Evolutionary conservation across 2,113 vertebrate genomes (phyloP).

Genomic region (Macrotis lagotis): DNA sequence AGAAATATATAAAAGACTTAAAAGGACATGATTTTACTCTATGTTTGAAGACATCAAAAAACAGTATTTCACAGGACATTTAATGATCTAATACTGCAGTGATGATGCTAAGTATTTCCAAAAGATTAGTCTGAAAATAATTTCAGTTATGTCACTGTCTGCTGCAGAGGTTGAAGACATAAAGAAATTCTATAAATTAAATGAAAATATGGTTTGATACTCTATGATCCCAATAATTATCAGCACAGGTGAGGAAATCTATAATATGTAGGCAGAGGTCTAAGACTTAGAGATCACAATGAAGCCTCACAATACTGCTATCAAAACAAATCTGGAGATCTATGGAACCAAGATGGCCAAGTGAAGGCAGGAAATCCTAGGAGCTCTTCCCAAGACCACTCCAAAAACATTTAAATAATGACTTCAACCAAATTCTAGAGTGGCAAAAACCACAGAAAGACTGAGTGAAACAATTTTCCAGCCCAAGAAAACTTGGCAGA

Average conservation of each 20-base stretch:
- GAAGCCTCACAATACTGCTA: neutral
- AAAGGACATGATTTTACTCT: neutral
- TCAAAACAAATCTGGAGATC: too few species aligned
- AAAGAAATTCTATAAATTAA: neutral
- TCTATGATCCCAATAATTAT: neutral
- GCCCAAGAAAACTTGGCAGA: too few species aligned
- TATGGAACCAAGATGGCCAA: too few species aligned
- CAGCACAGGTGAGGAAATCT: neutral
- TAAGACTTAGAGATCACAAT: neutral
- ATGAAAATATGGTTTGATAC: neutral
- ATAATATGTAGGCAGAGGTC: neutral
- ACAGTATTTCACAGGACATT: neutral
- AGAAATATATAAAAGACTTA: neutral
- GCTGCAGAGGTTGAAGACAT: neutral
- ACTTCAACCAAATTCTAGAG: too few species aligned
- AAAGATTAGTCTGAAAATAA: neutral
- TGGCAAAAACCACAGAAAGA: too few species aligned
- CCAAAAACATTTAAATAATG: too few species aligned
- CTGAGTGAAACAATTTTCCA: too few species aligned
- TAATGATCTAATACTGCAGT: neutral
- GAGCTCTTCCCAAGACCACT: too few species aligned
- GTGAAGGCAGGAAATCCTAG: too few species aligned
- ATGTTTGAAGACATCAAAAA: neutral
- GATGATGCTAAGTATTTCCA: neutral
- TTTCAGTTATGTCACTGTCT: neutral